Evolutionary conservation across 2,113 vertebrate genomes (phyloP).

Genomic region (Sylvilagus bachmani): DNA sequence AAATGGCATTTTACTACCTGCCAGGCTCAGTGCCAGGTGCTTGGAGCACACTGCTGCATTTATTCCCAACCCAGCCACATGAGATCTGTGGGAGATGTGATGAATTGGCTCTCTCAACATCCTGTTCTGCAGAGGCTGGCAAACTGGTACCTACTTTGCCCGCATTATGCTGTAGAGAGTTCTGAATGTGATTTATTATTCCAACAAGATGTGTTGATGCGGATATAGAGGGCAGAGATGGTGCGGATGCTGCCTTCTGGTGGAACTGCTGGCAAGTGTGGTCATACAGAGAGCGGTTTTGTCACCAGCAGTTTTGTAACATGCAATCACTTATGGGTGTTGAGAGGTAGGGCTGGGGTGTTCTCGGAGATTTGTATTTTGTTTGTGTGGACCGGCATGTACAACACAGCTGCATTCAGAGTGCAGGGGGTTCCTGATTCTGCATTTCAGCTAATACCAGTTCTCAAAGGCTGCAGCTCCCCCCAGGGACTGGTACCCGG

Average conservation of each 20-base stretch:
- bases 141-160: neutral
- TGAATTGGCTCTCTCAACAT: neutral
- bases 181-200: neutral
- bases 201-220: neutral
- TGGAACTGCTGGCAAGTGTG: neutral
- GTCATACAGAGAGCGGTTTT: neutral
- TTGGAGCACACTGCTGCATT: neutral
- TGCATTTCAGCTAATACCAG: neutral
- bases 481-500: neutral
- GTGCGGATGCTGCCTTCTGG: neutral
- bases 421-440: neutral
- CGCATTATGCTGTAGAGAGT: neutral
- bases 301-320: rapidly evolving
- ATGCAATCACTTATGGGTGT: too few relatives aligned
- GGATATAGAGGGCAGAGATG: neutral
- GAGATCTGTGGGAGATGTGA: too few relatives aligned
- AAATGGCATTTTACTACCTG: neutral
- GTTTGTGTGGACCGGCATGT: too few relatives aligned
- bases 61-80: too few relatives aligned
- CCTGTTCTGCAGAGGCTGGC: neutral
- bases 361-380: neutral
- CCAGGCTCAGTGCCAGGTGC: neutral
- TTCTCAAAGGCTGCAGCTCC: neutral
- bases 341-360: neutral
- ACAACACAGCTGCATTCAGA: rapidly evolving